These are phyloP conservation scores for Myotis davidii DNA, from an alignment of 2,113 vertebrate species.

Conservation along the genomic window DNA sequence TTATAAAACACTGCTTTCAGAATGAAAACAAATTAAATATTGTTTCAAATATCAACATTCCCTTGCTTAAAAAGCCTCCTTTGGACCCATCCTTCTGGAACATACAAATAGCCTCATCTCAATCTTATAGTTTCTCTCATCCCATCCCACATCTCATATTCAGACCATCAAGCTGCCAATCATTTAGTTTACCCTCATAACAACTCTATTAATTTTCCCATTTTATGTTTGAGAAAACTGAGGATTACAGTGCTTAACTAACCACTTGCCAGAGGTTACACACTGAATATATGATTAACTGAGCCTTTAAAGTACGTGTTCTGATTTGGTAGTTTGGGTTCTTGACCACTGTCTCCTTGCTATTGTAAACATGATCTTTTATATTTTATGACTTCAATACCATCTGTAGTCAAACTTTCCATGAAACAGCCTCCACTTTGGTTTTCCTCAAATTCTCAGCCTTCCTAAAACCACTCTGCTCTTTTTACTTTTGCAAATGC, in stretches of 20 bases:
- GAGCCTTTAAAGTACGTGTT: slow-evolving; percentile 12
- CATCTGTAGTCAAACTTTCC: not conserved
- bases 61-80: not conserved
- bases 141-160: not conserved
- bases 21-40: slow-evolving; percentile 6
- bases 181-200: not conserved
- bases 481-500: not conserved
- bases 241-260: not conserved
- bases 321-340: not conserved
- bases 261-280: not conserved
- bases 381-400: not conserved
- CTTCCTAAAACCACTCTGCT: not conserved
- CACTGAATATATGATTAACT: not conserved
- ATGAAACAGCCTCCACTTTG: not conserved
- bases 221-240: not conserved
- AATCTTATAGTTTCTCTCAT: not conserved
- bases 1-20: slow-evolving; percentile 16
- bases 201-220: not conserved
- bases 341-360: not conserved
- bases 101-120: not conserved
- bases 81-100: not conserved
- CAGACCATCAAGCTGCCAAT: not conserved
- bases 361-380: not conserved
- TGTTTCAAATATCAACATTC: slow-evolving; percentile 12
- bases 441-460: not conserved